These are phyloP conservation scores for Octomys mimax DNA, from an alignment of 2,797 vertebrate genomes.

Conservation along the genomic window DNA sequence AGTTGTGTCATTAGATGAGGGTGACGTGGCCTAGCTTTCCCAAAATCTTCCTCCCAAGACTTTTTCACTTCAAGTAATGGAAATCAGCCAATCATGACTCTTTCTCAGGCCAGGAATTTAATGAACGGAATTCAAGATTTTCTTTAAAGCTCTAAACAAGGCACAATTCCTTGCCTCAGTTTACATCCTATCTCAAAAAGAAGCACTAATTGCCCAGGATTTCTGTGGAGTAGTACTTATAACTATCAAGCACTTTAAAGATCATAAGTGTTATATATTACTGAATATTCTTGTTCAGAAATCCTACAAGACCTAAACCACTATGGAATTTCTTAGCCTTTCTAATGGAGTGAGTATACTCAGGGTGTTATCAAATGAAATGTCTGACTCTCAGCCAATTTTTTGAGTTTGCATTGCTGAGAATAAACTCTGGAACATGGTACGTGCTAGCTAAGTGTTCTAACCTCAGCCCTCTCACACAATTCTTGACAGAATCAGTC, in stretches of 20 bases:
- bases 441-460: not conserved
- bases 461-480: not conserved
- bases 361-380: slow-evolving; percentile 42
- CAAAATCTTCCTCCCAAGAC: not conserved
- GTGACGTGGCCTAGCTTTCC: not conserved
- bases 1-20: not conserved
- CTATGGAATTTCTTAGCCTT: not conserved
- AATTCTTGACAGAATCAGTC: not conserved
- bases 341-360: not conserved
- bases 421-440: not conserved
- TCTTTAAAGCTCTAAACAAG: not conserved
- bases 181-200: slow-evolving; percentile 18
- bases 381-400: slow-evolving; percentile 6
- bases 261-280: not conserved
- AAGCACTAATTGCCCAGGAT: not conserved
- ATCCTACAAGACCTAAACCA: slow-evolving; percentile 8
- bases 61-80: not conserved
- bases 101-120: not conserved
- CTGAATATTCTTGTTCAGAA: not conserved
- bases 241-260: not conserved
- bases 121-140: not conserved
- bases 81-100: not conserved
- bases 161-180: slow-evolving; percentile 10
- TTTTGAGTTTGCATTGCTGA: not conserved
- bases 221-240: not conserved